These are phyloP conservation scores for Trichonephila clavata DNA, from an alignment of 1,140 invertebrate genomes.

Conservation along the genomic window DNA sequence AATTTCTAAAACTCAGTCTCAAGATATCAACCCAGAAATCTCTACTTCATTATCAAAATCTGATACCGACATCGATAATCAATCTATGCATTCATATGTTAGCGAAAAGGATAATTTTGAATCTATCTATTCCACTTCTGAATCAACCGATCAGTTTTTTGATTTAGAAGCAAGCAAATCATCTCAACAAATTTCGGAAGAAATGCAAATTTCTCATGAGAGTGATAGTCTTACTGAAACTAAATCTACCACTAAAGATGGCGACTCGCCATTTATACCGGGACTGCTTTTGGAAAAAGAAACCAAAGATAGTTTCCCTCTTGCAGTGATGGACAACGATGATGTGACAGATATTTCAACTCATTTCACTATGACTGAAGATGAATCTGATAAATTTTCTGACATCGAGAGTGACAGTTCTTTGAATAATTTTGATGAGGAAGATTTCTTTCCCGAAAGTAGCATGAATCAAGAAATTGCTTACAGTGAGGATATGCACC, in stretches of 20 bases:
- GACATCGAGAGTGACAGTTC: slow-evolving; percentile 73
- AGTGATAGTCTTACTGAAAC: not conserved
- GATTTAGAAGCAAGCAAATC: slow-evolving; percentile 17
- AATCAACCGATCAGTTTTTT: slow-evolving; percentile 39
- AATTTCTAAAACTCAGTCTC: not conserved
- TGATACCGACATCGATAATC: not conserved
- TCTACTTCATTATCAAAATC: not conserved
- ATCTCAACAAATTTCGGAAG: not conserved
- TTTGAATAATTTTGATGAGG: slow-evolving; percentile 48
- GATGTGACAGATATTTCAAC: slow-evolving; percentile 75
- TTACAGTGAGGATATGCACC: not conserved
- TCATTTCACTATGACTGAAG: slow-evolving; percentile 70
- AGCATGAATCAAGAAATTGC: not conserved
- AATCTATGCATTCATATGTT: not conserved
- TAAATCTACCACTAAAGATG: slow-evolving; percentile 39
- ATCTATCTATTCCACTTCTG: not conserved
- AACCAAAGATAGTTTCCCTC: not conserved
- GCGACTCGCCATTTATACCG: slow-evolving; percentile 37
- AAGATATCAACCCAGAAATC: not conserved
- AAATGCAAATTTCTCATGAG: not conserved
- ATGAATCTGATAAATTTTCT: slow-evolving; percentile 71
- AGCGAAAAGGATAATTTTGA: slow-evolving; percentile 16
- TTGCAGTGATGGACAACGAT: slow-evolving; percentile 20
- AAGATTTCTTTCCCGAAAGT: not conserved
- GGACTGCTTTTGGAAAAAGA: not conserved